Evolutionary conservation across 2,113 vertebrate genomes (phyloP).

Genomic region (Albula glossodonta): DNA sequence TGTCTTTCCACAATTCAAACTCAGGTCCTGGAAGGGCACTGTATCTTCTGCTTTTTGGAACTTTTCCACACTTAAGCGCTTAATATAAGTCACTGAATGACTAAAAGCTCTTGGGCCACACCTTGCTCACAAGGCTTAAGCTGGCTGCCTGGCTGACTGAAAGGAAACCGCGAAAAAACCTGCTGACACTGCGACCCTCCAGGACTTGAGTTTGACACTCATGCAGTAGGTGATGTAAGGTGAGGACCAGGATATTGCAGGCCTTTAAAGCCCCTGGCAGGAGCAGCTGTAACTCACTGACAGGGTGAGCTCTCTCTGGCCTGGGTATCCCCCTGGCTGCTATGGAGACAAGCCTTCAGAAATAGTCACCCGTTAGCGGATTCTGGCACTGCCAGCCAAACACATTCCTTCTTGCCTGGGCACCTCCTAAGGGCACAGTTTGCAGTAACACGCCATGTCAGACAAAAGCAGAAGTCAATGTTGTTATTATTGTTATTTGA

Average conservation of each 20-base stretch:
- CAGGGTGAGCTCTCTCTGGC: background rate
- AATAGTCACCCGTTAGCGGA: background rate
- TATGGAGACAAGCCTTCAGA: background rate
- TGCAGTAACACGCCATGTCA: background rate
- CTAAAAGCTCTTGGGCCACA: no score
- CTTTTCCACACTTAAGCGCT: no score
- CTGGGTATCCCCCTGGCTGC: background rate
- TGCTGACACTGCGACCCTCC: no score
- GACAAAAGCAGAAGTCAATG: background rate
- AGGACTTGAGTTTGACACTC: no score
- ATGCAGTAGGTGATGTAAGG: background rate
- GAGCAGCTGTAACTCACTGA: background rate
- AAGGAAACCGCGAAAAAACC: no score
- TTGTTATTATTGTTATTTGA: background rate
- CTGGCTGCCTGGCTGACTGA: no score
- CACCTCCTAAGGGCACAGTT: background rate
- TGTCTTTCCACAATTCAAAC: no score
- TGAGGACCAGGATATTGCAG: background rate
- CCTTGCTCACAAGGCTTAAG: no score
- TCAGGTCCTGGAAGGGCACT: background rate
- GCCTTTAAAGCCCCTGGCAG: background rate
- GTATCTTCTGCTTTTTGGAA: background rate
- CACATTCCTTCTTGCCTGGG: background rate
- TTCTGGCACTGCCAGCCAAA: background rate
- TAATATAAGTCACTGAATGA: no score